Conservation (phyloP, 2,797 vertebrate species). For the Pipistrellus pipistrellus region DNA sequence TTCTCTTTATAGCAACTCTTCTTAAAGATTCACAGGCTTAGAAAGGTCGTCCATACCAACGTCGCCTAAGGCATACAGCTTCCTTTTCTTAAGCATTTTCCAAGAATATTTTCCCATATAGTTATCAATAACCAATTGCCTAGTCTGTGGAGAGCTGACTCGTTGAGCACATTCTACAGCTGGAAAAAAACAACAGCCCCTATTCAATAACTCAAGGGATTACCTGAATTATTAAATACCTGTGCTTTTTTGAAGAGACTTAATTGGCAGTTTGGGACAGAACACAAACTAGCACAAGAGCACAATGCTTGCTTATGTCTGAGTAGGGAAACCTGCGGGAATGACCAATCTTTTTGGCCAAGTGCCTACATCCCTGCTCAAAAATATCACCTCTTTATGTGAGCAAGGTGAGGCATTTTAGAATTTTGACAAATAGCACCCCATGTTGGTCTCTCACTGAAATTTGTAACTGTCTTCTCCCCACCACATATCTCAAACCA, state of each 20-base stretch:
- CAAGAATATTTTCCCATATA: conserved; percentile 26
- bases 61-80: conserved; percentile 45
- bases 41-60: conserved; percentile 60
- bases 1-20: conserved; percentile 65
- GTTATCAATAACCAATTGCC: conserved; percentile 30
- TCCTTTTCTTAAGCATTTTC: conserved; percentile 36
- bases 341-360: conserved; percentile 14
- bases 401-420: conserved; percentile 7
- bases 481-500: conserved; percentile 59
- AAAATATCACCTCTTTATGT: neutral
- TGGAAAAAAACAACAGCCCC: neutral
- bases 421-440: conserved; percentile 60
- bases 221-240: conserved; percentile 45
- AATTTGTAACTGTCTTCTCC: conserved; percentile 61
- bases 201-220: neutral
- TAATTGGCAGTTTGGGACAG: conserved; percentile 9
- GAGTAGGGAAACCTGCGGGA: neutral
- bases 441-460: conserved; percentile 30
- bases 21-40: conserved; percentile 74
- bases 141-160: neutral
- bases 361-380: neutral
- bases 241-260: conserved; percentile 22
- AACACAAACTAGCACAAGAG: conserved; percentile 40
- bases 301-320: conserved; percentile 3
- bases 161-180: neutral